Conservation (phyloP, 2,113 vertebrate species). For the Catharus bicknelli region DNA sequence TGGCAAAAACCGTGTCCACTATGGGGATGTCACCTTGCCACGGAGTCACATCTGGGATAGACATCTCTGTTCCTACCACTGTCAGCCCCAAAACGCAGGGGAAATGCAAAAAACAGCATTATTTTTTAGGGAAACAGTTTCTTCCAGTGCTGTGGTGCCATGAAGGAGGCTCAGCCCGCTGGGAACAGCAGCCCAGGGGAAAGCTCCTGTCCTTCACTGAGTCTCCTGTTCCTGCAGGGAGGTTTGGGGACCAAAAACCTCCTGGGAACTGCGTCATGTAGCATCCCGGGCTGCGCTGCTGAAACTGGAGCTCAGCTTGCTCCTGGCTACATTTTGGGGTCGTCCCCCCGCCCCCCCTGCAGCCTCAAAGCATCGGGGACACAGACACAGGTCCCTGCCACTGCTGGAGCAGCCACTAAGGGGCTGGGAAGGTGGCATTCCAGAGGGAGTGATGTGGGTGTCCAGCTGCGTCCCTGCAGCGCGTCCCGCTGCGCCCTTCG, state of each 20-base stretch:
- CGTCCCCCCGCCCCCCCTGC: background rate
- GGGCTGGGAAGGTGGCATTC: background rate
- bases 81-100: background rate
- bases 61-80: background rate
- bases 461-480: background rate
- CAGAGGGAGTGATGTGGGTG: background rate
- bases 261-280: background rate
- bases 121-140: background rate
- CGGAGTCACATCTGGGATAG: background rate
- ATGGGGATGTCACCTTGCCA: background rate
- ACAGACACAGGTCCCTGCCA: accelerated
- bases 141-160: accelerated
- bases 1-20: background rate
- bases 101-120: background rate
- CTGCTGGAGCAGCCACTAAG: background rate
- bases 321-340: background rate
- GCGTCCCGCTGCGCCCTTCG: background rate
- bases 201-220: background rate
- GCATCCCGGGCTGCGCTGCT: accelerated
- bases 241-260: background rate
- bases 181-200: background rate
- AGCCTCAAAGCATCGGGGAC: background rate
- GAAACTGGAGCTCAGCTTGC: background rate
- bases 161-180: background rate
- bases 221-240: background rate